Conservation (phyloP, 2,888 invertebrate genomes). For the Sycophila texana region DNA sequence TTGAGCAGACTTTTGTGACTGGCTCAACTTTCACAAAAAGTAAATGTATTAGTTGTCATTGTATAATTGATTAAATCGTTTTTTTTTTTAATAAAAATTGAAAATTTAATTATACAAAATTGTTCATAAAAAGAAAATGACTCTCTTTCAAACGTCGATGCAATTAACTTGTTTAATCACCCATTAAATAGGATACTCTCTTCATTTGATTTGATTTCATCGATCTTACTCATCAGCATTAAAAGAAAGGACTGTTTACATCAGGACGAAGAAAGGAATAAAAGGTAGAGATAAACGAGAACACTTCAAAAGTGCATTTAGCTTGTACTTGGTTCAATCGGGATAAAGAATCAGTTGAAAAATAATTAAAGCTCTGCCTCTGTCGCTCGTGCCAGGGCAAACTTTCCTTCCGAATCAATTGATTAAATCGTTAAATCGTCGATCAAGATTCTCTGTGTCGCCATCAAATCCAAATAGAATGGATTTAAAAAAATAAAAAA, state of each 20-base stretch:
- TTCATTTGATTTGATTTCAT: background rate
- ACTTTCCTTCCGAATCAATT: background rate
- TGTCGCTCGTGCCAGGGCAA: background rate
- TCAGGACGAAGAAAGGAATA: background rate
- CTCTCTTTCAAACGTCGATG: background rate
- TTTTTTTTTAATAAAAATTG: background rate
- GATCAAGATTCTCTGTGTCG: background rate
- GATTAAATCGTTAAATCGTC: background rate
- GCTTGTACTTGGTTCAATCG: constrained; percentile 24
- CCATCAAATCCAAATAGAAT: no score
- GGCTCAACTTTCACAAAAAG: no score
- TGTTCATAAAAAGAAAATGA: background rate
- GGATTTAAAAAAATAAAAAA: no score
- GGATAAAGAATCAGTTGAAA: constrained; percentile 14
- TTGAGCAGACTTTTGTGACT: no score
- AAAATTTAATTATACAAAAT: background rate
- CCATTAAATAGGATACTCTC: background rate
- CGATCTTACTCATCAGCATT: constrained; percentile 1
- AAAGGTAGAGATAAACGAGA: background rate
- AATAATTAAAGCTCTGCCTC: constrained; percentile 25
- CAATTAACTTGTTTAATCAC: background rate
- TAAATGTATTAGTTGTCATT: background rate
- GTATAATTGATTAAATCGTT: background rate
- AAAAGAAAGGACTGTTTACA: background rate
- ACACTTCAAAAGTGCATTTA: constrained; percentile 17